These are phyloP conservation scores for Troilus luridus DNA, from an alignment of 2,888 invertebrate genomes.

Conservation along the genomic window DNA sequence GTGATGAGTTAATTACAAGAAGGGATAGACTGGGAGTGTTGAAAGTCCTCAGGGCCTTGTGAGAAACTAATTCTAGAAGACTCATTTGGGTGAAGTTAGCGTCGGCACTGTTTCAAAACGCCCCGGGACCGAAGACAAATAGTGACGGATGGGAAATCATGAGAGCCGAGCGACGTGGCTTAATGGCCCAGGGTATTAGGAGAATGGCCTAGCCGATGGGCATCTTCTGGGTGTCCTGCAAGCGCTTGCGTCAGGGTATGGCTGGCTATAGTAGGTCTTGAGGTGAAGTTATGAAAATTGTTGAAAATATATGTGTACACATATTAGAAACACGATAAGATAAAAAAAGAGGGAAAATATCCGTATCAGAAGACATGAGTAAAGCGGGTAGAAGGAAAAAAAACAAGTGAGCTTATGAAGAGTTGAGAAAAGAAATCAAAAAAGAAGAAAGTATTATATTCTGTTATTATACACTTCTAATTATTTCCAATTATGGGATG, in stretches of 20 bases:
- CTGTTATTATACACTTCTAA: no score
- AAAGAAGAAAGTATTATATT: no score
- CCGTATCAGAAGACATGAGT: no score
- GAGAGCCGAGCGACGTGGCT: background rate
- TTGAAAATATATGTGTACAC: no score
- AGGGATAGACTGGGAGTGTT: background rate
- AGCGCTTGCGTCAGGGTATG: no score
- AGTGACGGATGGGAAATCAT: conserved; percentile 50
- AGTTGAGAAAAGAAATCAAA: no score
- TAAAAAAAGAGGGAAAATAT: no score
- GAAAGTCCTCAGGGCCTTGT: conserved; percentile 4
- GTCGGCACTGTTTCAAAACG: conserved; percentile 16
- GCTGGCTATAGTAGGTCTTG: background rate
- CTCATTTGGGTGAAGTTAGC: conserved; percentile 24
- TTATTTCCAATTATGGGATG: no score
- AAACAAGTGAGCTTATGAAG: no score
- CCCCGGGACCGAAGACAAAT: conserved; percentile 26
- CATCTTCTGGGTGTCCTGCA: conserved; percentile 18
- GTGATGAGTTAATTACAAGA: conserved; percentile 9
- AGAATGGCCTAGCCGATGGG: background rate
- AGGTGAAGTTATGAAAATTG: no score
- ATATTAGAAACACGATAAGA: no score
- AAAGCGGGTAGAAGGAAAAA: no score
- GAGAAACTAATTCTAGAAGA: conserved; percentile 37
- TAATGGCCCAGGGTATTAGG: conserved; percentile 5